phyloP scores from a whole-genome alignment of 2,113 vertebrate genomes.

The Hepsetus odoe region DNA sequence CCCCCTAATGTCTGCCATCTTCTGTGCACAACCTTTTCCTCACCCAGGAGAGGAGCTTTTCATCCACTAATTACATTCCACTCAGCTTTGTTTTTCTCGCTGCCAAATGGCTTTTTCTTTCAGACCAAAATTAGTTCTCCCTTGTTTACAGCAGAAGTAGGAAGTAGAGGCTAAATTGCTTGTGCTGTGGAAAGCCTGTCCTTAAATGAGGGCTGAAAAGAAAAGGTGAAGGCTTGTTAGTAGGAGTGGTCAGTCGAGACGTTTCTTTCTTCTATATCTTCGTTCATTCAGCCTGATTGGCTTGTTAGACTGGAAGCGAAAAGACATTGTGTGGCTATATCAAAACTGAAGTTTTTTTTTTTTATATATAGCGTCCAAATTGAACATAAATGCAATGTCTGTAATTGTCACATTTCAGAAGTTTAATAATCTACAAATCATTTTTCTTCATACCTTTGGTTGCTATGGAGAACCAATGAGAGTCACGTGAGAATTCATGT shows the following conservation, averaged over 20 bases:
- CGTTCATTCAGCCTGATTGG: background rate
- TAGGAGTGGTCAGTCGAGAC: background rate
- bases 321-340: background rate
- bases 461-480: conserved; percentile 54
- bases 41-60: conserved; percentile 11
- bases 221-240: background rate
- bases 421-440: no score
- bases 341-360: no score
- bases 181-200: background rate
- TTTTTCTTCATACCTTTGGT: conserved; percentile 43
- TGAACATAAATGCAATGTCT: no score
- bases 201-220: conserved; percentile 19
- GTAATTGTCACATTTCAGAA: background rate
- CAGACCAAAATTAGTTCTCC: conserved; percentile 21
- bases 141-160: conserved; percentile 24
- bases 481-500: conserved; percentile 17
- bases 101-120: conserved; percentile 21
- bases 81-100: conserved; percentile 14
- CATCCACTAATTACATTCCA: conserved; percentile 30
- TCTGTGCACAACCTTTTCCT: background rate
- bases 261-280: background rate
- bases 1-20: conserved; percentile 14
- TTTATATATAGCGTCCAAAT: no score
- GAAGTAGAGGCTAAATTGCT: conserved; percentile 20
- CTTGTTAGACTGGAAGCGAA: background rate